Percentiles rank a stretch among this genome's conserved stretches.
Evolutionary conservation across 2,797 vertebrate genomes (phyloP).

Genomic region (Platyrinchus mystaceus): DNA sequence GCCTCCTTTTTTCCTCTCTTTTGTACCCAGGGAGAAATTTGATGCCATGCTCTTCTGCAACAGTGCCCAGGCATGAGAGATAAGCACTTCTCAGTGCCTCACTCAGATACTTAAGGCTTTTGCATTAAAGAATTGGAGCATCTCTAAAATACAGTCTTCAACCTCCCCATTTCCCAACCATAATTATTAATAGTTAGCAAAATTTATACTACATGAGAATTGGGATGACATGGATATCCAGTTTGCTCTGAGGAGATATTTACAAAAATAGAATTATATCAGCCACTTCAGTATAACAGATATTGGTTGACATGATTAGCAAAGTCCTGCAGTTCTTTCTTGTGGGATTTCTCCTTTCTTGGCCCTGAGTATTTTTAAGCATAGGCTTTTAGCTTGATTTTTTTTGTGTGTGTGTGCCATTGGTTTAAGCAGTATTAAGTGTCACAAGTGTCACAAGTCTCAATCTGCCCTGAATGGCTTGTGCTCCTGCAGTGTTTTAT

Average conservation of each 20-base stretch:
- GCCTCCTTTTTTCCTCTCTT: background rate
- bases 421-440: background rate
- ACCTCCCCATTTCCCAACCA: background rate
- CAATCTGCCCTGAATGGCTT: background rate
- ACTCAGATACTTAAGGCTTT: background rate
- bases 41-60: background rate
- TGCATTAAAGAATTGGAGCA: background rate
- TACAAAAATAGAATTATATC: background rate
- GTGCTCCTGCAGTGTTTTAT: background rate
- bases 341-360: background rate
- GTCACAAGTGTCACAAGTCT: background rate
- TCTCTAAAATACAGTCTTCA: background rate
- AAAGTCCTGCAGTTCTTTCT: background rate
- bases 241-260: background rate
- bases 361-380: background rate
- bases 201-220: background rate
- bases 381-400: background rate
- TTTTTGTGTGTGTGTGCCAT: background rate
- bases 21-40: background rate
- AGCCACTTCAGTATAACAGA: background rate
- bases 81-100: background rate
- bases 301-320: background rate
- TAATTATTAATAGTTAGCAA: background rate
- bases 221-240: background rate
- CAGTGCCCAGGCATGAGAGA: accelerated